Evolutionary conservation across 53 echinoderm and acorn worm species (phyloP).

Genomic region (Mesocentrotus franciscanus): DNA sequence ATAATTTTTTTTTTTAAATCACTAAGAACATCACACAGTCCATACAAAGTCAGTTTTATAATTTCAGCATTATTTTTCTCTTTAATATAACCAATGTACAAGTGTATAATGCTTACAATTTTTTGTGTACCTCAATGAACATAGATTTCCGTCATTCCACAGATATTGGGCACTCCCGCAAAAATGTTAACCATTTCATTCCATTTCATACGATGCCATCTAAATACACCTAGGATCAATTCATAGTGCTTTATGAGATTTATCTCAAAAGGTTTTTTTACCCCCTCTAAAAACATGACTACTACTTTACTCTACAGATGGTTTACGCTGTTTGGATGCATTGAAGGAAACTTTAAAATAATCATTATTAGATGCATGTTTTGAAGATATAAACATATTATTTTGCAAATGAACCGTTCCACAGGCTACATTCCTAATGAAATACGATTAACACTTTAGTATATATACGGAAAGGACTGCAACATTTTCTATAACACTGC

Average conservation of each 20-base stretch:
- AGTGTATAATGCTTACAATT: conserved; percentile 66
- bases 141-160: conserved; percentile 30
- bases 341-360: not conserved
- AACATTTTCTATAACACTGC: not conserved
- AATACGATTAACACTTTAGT: not conserved
- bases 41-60: conserved; percentile 13
- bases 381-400: conserved; percentile 38
- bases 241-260: not conserved
- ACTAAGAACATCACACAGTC: not conserved
- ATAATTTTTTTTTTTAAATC: too few species aligned
- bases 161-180: conserved; percentile 19
- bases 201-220: not conserved
- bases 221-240: not conserved
- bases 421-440: not conserved
- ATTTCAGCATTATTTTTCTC: conserved; percentile 62
- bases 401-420: not conserved
- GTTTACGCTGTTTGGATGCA: not conserved
- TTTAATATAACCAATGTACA: conserved; percentile 70
- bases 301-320: not conserved
- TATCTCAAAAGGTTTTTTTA: not conserved
- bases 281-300: not conserved
- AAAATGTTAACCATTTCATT: not conserved
- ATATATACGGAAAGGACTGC: not conserved
- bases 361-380: conserved; percentile 3
- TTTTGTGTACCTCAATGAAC: conserved; percentile 36